These are phyloP conservation scores for Protodeltote pygarga DNA, from an alignment of 2,888 invertebrate genomes.

Conservation along the genomic window DNA sequence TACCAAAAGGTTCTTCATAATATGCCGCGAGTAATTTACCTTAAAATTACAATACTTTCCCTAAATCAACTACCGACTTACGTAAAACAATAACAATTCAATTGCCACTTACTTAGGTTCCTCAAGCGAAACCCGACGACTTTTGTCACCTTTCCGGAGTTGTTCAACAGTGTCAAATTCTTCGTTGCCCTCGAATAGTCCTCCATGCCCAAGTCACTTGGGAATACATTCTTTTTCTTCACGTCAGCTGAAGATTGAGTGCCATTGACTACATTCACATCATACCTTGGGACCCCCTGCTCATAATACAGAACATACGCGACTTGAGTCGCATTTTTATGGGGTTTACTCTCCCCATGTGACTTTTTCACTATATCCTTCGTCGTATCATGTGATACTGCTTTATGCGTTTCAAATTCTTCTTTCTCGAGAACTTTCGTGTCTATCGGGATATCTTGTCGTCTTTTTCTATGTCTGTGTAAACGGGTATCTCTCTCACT, in stretches of 20 bases:
- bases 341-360: conserved; percentile 47
- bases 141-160: conserved; percentile 73
- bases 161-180: conserved; percentile 76
- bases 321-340: conserved; percentile 68
- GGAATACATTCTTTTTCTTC: conserved; percentile 70
- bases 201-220: conserved; percentile 73
- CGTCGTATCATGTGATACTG: conserved; percentile 60
- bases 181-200: conserved; percentile 69
- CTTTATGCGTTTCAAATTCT: conserved; percentile 64
- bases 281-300: conserved; percentile 71
- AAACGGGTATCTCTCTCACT: conserved; percentile 67
- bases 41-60: too few relatives aligned
- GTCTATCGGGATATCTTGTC: conserved; percentile 72
- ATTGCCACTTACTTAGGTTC: conserved; percentile 79
- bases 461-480: conserved; percentile 75
- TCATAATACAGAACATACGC: conserved; percentile 82
- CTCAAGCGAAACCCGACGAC: conserved; percentile 78
- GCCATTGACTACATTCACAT: conserved; percentile 58
- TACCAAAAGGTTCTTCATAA: too few relatives aligned
- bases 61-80: conserved; percentile 1
- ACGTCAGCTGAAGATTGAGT: conserved; percentile 68
- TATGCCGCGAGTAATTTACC: too few relatives aligned
- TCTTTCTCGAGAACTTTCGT: conserved; percentile 59
- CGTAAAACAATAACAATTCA: conserved; percentile 20
- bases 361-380: conserved; percentile 76